Percentiles rank a stretch among this genome's conserved stretches.
phyloP scores from a whole-genome alignment of 2,888 invertebrate species.

The Lamellibrachia columna region DNA sequence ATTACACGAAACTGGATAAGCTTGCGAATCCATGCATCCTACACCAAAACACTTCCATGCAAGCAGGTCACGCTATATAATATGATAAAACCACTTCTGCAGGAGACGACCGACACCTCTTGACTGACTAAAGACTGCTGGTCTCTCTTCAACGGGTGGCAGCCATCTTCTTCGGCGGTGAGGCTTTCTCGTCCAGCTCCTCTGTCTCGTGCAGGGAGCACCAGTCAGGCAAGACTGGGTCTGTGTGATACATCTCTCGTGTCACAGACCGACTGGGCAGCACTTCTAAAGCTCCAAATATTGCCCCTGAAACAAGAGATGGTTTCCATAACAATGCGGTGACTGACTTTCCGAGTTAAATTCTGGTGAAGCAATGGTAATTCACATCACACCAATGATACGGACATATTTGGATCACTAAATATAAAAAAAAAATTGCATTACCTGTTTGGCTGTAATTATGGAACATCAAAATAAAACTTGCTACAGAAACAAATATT shows the following conservation, averaged over 20 bases:
- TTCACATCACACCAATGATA: too few relatives aligned
- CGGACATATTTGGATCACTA: too few relatives aligned
- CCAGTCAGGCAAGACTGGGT: constrained; percentile 80
- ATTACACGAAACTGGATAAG: neutral
- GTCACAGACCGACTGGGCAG: constrained; percentile 77
- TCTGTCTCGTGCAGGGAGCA: constrained; percentile 57
- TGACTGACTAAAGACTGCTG: neutral
- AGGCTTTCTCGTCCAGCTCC: constrained; percentile 18
- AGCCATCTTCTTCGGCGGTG: neutral
- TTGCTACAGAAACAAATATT: too few relatives aligned
- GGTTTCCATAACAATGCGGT: neutral
- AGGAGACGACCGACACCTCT: neutral
- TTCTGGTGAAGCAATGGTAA: neutral
- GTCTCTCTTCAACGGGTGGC: neutral
- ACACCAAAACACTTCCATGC: neutral
- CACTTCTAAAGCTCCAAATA: constrained; percentile 81
- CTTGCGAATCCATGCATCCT: neutral
- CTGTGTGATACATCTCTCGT: constrained; percentile 77
- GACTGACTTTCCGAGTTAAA: neutral
- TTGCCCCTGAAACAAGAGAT: constrained; percentile 70
- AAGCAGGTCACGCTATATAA: neutral
- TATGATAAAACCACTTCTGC: neutral
- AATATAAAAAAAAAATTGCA: too few relatives aligned
- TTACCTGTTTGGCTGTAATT: too few relatives aligned
- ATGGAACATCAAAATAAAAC: too few relatives aligned